These are phyloP conservation scores for Anticlea derivata DNA, from an alignment of 2,888 invertebrate species.

Conservation along the genomic window DNA sequence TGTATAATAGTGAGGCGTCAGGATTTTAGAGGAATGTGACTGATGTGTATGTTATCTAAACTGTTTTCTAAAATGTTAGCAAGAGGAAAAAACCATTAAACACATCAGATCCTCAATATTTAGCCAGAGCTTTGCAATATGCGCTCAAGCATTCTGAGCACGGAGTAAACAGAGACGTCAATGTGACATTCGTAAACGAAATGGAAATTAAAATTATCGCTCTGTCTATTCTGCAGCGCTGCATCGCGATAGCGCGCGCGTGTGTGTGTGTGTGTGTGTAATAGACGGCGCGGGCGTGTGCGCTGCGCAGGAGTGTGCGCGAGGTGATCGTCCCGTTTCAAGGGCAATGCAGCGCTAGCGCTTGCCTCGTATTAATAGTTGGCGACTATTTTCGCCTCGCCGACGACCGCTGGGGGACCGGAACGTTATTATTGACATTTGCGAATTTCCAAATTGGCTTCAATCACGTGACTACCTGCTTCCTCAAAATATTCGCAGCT, in stretches of 20 bases:
- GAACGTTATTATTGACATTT: slow-evolving; percentile 82
- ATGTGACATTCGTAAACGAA: slow-evolving; percentile 72
- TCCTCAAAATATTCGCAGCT: no score
- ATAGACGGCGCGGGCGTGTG: slow-evolving; percentile 40
- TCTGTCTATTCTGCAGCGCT: slow-evolving; percentile 68
- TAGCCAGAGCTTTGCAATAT: slow-evolving; percentile 17
- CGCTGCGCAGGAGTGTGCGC: slow-evolving; percentile 65
- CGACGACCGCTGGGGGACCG: slow-evolving; percentile 71
- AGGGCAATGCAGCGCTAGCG: slow-evolving; percentile 81
- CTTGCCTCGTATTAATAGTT: slow-evolving; percentile 79
- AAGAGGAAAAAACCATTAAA: slow-evolving; percentile 4
- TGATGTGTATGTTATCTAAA: no score
- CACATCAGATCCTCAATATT: slow-evolving; percentile 17
- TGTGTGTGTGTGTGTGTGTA: slow-evolving; percentile 47
- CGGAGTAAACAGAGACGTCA: slow-evolving; percentile 54
- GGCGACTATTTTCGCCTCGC: slow-evolving; percentile 80
- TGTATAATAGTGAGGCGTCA: no score
- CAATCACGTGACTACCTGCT: slow-evolving; percentile 27
- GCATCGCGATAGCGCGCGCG: slow-evolving; percentile 61
- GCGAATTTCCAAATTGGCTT: slow-evolving; percentile 69
- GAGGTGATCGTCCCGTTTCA: slow-evolving; percentile 82
- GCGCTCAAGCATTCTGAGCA: slow-evolving; percentile 41
- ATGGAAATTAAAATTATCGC: slow-evolving; percentile 75
- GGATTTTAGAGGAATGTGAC: no score
- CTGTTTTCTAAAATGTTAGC: no score